Conservation (phyloP, 2,888 invertebrate genomes). For the Anticlea derivata region DNA sequence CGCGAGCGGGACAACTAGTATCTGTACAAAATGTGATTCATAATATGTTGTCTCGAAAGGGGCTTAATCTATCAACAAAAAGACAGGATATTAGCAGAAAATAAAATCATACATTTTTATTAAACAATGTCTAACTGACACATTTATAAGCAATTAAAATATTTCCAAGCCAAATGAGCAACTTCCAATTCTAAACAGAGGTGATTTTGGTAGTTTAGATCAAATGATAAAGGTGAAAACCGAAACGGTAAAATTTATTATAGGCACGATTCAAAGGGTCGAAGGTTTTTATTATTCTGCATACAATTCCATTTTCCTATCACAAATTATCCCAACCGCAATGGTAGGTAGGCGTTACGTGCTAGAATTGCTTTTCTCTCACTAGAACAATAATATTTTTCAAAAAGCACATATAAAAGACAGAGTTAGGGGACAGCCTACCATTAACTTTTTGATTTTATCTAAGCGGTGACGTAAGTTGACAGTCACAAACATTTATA, state of each 20-base stretch:
- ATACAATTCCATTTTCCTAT: constrained; percentile 80
- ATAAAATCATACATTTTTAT: neutral
- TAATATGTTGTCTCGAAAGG: too few species aligned
- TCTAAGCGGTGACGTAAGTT: too few species aligned
- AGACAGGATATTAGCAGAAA: too few species aligned
- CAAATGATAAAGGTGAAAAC: constrained; percentile 54
- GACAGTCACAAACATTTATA: too few species aligned
- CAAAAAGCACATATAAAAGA: too few species aligned
- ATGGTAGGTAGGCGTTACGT: constrained; percentile 72
- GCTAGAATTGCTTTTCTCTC: constrained; percentile 61
- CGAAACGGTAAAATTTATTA: constrained; percentile 70
- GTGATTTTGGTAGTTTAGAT: constrained; percentile 52
- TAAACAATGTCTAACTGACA: constrained; percentile 2
- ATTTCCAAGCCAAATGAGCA: constrained; percentile 19
- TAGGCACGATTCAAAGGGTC: constrained; percentile 69
- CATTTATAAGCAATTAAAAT: constrained; percentile 22
- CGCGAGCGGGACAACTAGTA: too few species aligned
- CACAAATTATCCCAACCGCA: constrained; percentile 75
- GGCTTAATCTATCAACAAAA: too few species aligned
- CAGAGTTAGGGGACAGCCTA: too few species aligned
- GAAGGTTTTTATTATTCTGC: constrained; percentile 78
- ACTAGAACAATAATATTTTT: neutral
- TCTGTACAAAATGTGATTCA: too few species aligned
- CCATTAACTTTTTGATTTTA: too few species aligned
- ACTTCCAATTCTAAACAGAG: constrained; percentile 32